These are phyloP conservation scores for Elanus axillaris DNA, from an alignment of 2,113 vertebrate genomes.

Conservation along the genomic window DNA sequence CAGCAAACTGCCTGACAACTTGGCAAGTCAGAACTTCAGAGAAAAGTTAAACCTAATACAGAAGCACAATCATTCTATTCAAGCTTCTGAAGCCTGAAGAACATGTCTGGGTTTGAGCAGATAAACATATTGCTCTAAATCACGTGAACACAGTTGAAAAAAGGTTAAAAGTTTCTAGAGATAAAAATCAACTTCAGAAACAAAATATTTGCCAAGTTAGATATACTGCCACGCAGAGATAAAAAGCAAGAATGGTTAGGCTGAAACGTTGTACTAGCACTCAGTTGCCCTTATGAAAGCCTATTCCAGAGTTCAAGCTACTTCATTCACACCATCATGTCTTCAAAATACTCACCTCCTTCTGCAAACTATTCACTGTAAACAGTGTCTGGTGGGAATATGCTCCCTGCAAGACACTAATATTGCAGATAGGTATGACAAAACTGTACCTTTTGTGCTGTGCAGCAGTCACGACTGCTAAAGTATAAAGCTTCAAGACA, in stretches of 20 bases:
- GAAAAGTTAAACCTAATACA: background rate
- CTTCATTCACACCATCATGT: background rate
- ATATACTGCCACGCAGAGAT: background rate
- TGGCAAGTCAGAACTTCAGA: background rate
- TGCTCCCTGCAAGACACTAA: background rate
- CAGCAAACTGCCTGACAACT: background rate
- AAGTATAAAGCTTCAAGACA: background rate
- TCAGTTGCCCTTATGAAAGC: background rate
- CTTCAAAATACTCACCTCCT: background rate
- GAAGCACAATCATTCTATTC: background rate
- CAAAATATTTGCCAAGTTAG: background rate
- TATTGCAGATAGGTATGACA: background rate
- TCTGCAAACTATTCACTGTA: background rate
- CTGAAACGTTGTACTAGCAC: background rate
- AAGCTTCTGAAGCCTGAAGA: background rate
- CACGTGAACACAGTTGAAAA: background rate
- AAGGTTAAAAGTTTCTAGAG: background rate
- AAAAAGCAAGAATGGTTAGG: background rate
- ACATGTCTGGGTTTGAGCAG: background rate
- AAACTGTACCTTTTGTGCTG: background rate
- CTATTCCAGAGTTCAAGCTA: background rate
- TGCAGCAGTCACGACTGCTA: background rate
- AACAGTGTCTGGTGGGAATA: background rate
- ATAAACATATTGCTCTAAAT: background rate
- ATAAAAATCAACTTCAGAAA: background rate